Base-by-base conservation (phyloP, 2,113 vertebrate genomes). In the Cochlearius cochlearius region DNA sequence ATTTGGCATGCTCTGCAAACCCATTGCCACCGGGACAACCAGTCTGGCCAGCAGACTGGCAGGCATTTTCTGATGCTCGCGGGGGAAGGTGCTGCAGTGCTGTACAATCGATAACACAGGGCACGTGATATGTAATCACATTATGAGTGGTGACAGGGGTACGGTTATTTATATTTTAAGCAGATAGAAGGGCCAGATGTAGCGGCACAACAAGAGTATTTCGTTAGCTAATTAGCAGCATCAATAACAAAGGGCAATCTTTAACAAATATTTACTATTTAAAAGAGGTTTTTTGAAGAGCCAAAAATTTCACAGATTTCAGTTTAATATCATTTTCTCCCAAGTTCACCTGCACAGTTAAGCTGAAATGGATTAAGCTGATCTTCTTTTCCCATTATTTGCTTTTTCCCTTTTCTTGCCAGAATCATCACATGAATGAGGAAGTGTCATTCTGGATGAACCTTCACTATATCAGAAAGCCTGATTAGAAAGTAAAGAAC, bases 401-500 rank as follows among this genome's bases (percentile, higher is more conserved):
- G 23, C 1, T 7, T 90, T 67, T 80, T 55, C 45, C 32, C 25
- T 66, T 91, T 92, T 86, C 77, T 96, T 94, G 62, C 90, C 29
- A 90, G 64, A 91, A 90, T 29, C 56, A 78, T 63, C 66, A 59
- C 23, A 67, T 62, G 86, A 96, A 96, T 67, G 64, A 96, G 69
- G 64, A 92, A 88, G 68, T 81, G 73, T 92, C 78, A 92, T 88
- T 88, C 60, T 94, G 72, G 81, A 87, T 96, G 68, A 96, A 79
- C 82, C 60, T 95, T 89, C 55, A 94, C 96, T 96, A 76, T 95
- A 88, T 53, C 67, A 92, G 49, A 93, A 80, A 36, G 56, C 29
- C 83, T 94, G 76, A 95, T 96, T 96, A 95, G 67, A 75, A 95
- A 93, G 90, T 85, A 89, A 91, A 85, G 67, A 96, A 90, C 36